Base-by-base conservation (phyloP, 2,888 invertebrate genomes). In the Adelognathus sp. region DNA sequence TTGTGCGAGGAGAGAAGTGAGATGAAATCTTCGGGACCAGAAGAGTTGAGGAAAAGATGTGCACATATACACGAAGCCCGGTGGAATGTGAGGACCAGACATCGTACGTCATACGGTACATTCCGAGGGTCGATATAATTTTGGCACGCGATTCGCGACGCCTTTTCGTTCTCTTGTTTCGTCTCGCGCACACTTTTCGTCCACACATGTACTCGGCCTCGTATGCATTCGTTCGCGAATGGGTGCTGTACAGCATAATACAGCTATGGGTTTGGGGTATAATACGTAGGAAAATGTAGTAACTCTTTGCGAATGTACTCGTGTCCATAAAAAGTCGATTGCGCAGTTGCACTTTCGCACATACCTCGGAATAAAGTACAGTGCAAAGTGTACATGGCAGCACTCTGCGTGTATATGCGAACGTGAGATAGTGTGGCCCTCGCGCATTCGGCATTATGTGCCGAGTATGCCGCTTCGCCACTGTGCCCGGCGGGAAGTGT, bases 71-170 rank as follows among this genome's bases (percentile, higher is more conserved):
- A 31, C 14, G 41, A 75, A 66, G 74, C 70, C 78, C 79, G 76
- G 84, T 81, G 84, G 73, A 84, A 87, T n/a, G n/a, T 69, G 69
- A 86, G 84, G 83, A 84, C 84, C 83, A 81, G 86, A 85, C 84
- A 81, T 79, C 75, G 77, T 84, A 84, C 80, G 84, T 85, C 84
- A 86, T 85, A 82, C 75, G 80, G 79, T 79, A 83, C 83, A 85
- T 86, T 86, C 83, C 81, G 63, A 21, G 85, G 88, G 87, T 88
- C 88, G 82, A 89, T 89, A 88, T 87, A 87, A 88, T 88, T 89
- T 89, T 89, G 88, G 88, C 88, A 89, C 86, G 83, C 85, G 87
- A 84, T 87, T 87, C 85, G 84, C 85, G 82, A 80, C 76, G 56
- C 39, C 39, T 16, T 29, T 60, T 63, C 16, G 1, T 24, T 6